Evolutionary conservation across 2,797 vertebrate genomes (phyloP).

Genomic region (Pelochelys cantorii): DNA sequence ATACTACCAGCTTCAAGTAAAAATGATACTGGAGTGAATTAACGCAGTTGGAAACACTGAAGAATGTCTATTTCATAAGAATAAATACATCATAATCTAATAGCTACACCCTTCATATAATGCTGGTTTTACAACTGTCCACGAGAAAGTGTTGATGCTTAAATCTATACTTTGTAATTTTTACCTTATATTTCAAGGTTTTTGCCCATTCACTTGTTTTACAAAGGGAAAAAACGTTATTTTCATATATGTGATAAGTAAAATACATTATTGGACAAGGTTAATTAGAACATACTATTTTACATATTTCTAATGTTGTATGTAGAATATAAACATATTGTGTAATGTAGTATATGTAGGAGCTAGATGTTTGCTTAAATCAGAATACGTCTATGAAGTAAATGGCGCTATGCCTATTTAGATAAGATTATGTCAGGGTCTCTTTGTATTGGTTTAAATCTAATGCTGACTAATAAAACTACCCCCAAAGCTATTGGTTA

Average conservation of each 20-base stretch:
- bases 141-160: not conserved
- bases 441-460: constrained; percentile 20
- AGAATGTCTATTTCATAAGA: not conserved
- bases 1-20: constrained; percentile 47
- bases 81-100: not conserved
- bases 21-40: constrained; percentile 24
- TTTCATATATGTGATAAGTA: not conserved
- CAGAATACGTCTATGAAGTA: not conserved
- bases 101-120: not conserved
- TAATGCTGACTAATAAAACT: not conserved
- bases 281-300: not conserved
- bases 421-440: not conserved
- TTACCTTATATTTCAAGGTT: not conserved
- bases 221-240: not conserved
- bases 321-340: not conserved
- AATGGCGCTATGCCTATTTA: not conserved
- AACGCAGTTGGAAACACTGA: constrained; percentile 5
- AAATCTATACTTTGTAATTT: not conserved
- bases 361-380: not conserved
- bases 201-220: not conserved
- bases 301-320: not conserved
- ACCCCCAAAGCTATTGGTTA: not conserved
- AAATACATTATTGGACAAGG: not conserved
- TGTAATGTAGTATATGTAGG: not conserved
- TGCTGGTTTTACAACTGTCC: not conserved